Base-by-base conservation (phyloP, 2,113 vertebrate genomes). In the Microtus montanus region DNA sequence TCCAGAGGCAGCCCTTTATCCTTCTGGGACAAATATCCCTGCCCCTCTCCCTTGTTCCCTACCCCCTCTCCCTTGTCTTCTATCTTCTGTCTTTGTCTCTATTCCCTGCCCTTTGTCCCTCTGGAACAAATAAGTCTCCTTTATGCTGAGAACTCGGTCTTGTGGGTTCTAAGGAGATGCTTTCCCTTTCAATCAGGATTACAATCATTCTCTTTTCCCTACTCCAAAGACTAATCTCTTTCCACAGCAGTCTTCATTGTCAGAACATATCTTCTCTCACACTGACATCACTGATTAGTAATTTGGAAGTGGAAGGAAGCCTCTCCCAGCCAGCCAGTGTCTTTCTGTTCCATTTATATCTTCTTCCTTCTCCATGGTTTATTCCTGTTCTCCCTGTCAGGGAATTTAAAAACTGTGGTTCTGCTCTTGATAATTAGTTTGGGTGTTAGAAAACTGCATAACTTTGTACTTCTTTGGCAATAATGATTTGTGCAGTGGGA, bases 321-420 rank as follows among this genome's bases (percentile, higher is more conserved):
- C 1, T 68, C 14, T 63, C 33, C 91, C 68, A 94, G 89, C 89
- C 74, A 95, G 78, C 87, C 84, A 41, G 41, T 41, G 41, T 41
- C 41, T 41, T 41, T 3, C 41, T 41, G 41, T 41, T 41, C 41
- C 41, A 87, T 87, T 87, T 93, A 33, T 75, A 92, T 63, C 83
- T 71, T 96, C 86, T 93, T 33, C 1, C 8, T 20, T 83, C 20
- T 10, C 41, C 24, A 47, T 89, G 44, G 79, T 44, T 91, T 38
- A 77, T 64, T 28, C 19, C 9, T 58, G 5, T 52, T 41, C 74
- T 33, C 41, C 5, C 3, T 17, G 47, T 90, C 96, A 95, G 15
- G 4, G 49, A 95, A 96, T 92, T 79, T 92, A 93, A 96, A 96
- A 91, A 75, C 66, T 66, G n/a, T 35, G 26, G 63, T 52, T 78